phyloP scores from a whole-genome alignment of 2,113 vertebrate genomes.

The Brachyhypopomus gauderio region DNA sequence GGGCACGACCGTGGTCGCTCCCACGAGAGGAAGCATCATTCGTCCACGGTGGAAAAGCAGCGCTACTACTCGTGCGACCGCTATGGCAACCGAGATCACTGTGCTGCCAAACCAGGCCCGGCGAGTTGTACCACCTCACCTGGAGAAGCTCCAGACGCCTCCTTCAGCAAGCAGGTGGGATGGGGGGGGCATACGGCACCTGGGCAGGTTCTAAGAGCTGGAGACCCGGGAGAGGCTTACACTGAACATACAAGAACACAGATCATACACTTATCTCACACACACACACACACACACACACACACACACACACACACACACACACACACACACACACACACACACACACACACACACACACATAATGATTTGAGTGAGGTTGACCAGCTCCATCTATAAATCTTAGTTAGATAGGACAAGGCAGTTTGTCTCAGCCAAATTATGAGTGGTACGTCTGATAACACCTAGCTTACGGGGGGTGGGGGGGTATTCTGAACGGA shows the following conservation, averaged over 20 bases:
- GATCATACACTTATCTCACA: neutral
- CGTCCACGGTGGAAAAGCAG: constrained; percentile 88
- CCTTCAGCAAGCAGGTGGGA: constrained; percentile 87
- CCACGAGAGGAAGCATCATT: constrained; percentile 90
- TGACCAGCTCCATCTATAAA: no score
- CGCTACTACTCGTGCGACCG: constrained; percentile 96
- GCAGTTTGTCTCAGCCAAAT: no score
- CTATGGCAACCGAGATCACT: constrained; percentile 86
- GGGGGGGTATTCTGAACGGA: no score
- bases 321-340: neutral
- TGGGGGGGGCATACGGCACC: neutral
- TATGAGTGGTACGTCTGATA: no score
- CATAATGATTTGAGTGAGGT: no score
- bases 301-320: no score
- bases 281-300: neutral
- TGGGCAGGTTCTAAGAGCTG: no score
- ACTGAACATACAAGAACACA: no score
- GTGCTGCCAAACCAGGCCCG: constrained; percentile 79
- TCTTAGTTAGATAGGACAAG: no score
- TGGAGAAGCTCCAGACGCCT: constrained; percentile 76
- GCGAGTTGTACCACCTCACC: constrained; percentile 87
- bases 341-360: neutral
- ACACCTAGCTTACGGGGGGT: no score
- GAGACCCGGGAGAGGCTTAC: neutral
- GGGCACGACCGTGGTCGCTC: constrained; percentile 89